Evolutionary conservation across 2,113 vertebrate genomes (phyloP).

Genomic region (Grus americana): DNA sequence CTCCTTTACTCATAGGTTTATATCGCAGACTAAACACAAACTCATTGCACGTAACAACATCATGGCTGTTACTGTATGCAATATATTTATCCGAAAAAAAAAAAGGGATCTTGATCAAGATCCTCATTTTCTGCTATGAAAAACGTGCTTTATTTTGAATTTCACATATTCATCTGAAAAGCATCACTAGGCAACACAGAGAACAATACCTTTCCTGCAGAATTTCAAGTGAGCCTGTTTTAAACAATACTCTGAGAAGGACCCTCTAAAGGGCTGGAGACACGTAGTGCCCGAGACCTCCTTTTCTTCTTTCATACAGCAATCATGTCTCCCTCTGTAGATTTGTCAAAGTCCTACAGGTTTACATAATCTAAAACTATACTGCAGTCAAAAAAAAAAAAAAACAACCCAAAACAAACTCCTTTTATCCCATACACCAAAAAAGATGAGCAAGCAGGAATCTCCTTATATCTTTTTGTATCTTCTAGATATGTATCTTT

Average conservation of each 20-base stretch:
- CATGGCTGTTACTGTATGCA: neutral
- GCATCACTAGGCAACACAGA: neutral
- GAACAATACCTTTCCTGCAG: neutral
- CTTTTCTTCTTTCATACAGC: neutral
- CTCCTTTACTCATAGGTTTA: neutral
- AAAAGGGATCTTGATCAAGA: neutral
- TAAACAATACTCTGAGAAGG: neutral
- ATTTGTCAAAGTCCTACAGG: neutral
- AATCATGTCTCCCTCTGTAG: neutral
- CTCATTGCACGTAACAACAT: neutral
- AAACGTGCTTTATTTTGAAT: neutral
- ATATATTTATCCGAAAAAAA: neutral
- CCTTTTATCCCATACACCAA: neutral
- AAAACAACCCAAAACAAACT: neutral
- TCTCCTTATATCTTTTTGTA: too few species aligned
- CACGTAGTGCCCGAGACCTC: neutral
- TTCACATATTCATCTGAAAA: neutral
- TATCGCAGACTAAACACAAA: neutral
- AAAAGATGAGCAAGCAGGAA: neutral
- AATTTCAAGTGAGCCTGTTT: neutral
- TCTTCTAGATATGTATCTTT: neutral
- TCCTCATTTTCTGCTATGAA: neutral
- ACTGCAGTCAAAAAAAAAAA: neutral
- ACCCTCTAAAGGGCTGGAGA: neutral
- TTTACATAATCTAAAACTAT: neutral